Conservation (phyloP, 2,797 vertebrate species). For the Phylloscopus collybita region DNA sequence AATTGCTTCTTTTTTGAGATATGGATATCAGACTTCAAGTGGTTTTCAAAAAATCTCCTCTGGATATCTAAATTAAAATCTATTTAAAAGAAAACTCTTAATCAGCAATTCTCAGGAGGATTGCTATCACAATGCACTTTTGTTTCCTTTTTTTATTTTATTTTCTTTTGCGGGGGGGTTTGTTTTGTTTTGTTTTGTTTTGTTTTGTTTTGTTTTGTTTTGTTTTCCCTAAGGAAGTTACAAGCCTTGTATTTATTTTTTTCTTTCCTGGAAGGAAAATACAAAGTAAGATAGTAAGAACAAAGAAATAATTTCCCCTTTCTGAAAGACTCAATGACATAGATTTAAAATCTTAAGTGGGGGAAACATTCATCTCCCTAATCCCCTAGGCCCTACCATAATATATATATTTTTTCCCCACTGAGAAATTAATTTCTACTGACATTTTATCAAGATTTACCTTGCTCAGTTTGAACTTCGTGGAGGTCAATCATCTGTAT, state of each 20-base stretch:
- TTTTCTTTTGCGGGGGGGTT: no score
- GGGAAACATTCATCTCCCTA: background rate
- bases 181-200: no score
- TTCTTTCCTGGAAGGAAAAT: background rate
- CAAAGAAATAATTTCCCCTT: background rate
- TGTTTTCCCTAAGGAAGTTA: background rate
- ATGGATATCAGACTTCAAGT: background rate
- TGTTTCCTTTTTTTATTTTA: rapidly evolving
- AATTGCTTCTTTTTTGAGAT: background rate
- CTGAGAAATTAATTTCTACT: background rate
- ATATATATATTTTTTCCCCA: background rate
- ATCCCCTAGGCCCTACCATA: background rate
- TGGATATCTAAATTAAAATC: background rate
- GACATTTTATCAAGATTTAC: background rate
- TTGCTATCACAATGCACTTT: background rate
- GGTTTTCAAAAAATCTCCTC: background rate
- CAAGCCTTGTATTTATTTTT: background rate
- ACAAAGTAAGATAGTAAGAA: background rate
- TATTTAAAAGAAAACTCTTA: background rate
- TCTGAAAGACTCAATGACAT: background rate
- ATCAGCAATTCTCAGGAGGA: background rate
- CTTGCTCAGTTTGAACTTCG: background rate
- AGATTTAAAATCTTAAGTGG: background rate
- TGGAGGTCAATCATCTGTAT: background rate
- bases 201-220: no score